Evolutionary conservation across 1,140 invertebrate species (phyloP).

Genomic region (Cardiocondyla obscurior): DNA sequence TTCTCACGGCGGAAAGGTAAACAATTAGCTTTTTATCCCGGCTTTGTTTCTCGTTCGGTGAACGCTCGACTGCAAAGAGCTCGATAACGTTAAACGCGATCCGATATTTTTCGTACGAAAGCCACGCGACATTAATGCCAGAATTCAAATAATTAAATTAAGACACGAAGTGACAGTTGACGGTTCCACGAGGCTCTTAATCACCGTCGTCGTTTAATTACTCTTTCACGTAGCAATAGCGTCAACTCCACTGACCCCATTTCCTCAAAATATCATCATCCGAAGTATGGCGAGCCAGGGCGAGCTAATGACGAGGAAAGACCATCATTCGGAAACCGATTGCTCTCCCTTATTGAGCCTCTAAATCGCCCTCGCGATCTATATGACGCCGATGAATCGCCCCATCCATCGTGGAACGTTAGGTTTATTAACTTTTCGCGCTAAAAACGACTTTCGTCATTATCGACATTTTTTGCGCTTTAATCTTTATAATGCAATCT

Average conservation of each 20-base stretch:
- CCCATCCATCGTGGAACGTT: constrained; percentile 2
- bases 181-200: constrained; percentile 57
- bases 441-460: background rate
- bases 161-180: constrained; percentile 42
- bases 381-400: constrained; percentile 35
- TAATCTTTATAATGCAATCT: background rate
- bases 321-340: constrained; percentile 52
- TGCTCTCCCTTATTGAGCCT: constrained; percentile 23
- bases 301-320: constrained; percentile 27
- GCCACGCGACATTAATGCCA: constrained; percentile 22
- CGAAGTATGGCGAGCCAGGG: background rate
- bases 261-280: constrained; percentile 62
- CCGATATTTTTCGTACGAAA: constrained; percentile 13
- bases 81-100: constrained; percentile 4
- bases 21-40: constrained; percentile 10
- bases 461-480: background rate
- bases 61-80: background rate
- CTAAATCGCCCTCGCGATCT: constrained; percentile 51
- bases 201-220: constrained; percentile 65
- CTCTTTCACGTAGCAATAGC: constrained; percentile 64
- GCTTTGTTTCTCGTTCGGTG: background rate
- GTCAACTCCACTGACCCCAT: constrained; percentile 60
- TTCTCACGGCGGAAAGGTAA: constrained; percentile 15
- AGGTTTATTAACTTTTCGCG: background rate
- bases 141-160: constrained; percentile 42